phyloP scores from a whole-genome alignment of 2,113 vertebrate genomes.

The Benitochromis conjunctus region DNA sequence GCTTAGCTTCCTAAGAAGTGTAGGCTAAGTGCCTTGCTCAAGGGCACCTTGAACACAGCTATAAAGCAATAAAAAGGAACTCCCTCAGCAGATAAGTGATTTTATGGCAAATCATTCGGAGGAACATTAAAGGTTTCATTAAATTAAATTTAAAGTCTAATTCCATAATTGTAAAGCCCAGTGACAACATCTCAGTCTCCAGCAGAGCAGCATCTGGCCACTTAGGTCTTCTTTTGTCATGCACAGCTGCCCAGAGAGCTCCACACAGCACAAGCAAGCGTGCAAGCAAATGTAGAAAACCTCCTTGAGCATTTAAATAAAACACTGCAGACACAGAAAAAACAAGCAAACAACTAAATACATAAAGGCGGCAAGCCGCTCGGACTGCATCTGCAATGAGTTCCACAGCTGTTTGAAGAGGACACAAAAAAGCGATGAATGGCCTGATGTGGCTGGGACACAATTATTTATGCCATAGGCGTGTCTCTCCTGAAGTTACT shows the following conservation, averaged over 20 bases:
- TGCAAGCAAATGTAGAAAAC: background rate
- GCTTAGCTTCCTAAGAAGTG: background rate
- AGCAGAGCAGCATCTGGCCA: background rate
- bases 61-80: background rate
- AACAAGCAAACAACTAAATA: background rate
- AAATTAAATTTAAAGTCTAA: slow-evolving; percentile 5
- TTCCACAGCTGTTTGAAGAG: background rate
- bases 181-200: background rate
- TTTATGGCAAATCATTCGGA: slow-evolving; percentile 9
- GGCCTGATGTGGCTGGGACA: background rate
- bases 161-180: background rate
- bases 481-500: background rate
- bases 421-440: background rate
- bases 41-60: slow-evolving; percentile 32
- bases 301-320: background rate
- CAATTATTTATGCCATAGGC: background rate
- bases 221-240: background rate
- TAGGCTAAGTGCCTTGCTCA: slow-evolving; percentile 13
- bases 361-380: background rate
- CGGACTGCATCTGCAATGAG: background rate
- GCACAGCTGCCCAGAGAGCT: background rate
- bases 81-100: background rate
- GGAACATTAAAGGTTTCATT: slow-evolving; percentile 6
- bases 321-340: background rate
- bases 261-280: background rate